These are phyloP conservation scores for Erpobdella octoculata DNA, from an alignment of 2,888 invertebrate genomes.

Conservation along the genomic window DNA sequence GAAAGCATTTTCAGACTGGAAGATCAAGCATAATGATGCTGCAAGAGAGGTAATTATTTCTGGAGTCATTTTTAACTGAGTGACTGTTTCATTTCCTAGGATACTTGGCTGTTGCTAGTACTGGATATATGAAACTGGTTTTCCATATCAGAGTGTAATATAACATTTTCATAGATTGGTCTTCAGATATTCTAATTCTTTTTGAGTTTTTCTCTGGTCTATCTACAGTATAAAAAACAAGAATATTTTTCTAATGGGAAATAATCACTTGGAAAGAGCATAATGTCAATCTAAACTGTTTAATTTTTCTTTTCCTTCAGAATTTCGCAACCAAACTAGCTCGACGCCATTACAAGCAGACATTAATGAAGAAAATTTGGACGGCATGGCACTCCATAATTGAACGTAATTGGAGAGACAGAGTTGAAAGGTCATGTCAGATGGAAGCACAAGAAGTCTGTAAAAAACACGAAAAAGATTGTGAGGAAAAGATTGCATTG, in stretches of 20 bases:
- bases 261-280: background rate
- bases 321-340: slow-evolving; percentile 46
- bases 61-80: background rate
- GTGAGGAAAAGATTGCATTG: background rate
- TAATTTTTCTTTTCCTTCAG: slow-evolving; percentile 39
- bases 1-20: slow-evolving; percentile 48
- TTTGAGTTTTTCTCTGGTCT: no score
- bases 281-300: background rate
- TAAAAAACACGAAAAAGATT: background rate
- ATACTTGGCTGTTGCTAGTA: background rate
- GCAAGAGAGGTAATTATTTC: slow-evolving; percentile 44
- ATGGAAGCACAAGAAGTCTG: slow-evolving; percentile 43
- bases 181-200: no score
- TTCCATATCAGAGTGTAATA: background rate
- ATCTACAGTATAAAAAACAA: background rate
- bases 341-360: slow-evolving; percentile 41
- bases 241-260: background rate
- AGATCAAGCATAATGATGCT: slow-evolving; percentile 43
- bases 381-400: slow-evolving; percentile 47
- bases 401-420: slow-evolving; percentile 43
- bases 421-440: slow-evolving; percentile 50
- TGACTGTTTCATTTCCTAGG: no score
- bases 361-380: slow-evolving; percentile 42
- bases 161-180: no score
- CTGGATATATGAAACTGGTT: background rate